Base-by-base conservation (phyloP, 2,888 invertebrate genomes). In the Acronicta psi region DNA sequence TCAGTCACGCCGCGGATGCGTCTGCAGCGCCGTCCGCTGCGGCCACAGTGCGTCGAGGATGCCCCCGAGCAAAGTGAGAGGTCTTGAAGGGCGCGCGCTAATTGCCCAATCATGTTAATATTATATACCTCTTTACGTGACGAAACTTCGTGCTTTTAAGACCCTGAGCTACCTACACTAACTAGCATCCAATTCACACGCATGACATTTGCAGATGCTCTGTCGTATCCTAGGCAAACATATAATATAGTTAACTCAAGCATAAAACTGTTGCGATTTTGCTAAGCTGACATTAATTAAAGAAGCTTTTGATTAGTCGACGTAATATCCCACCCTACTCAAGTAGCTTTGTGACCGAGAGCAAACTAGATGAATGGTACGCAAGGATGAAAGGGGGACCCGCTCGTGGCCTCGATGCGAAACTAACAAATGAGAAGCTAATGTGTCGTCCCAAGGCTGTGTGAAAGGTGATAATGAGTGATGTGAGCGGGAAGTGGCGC, bases 41-140 rank as follows among this genome's bases (percentile, higher is more conserved):
- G n/a, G 9, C 36, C 14, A n/a, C 9, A 29, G 38, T 5, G 51
- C 51, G 40, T 23, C 67, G 37, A 67, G 67, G 67, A 52, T 25
- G 14, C 23, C 10, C 36, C 41, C 41, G 45, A 40, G 10, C 42
- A 43, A 51, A 58, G 66, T 69, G 70, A 67, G 64, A 63, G 67
- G 67, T 46, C 10, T 57, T 71, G 67, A 58, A 66, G 67, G 67
- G 69, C 72, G 43, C 51, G 29, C 49, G 41, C 62, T 62, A 68
- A 60, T 75, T 75, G 56, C 59, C 43, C 61, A 65, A 75, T 70
- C 73, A 63, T 63, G 57, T 55, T 58, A 16, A 63, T 63, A 58
- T 53, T 23, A 50, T 43, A 45, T 38, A 51, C 54, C 56, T 68
- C 29, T 42, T 41, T 16, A 63, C 46, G 53, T 74, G 75, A 54